These are phyloP conservation scores for Pachyseris speciosa DNA, from an alignment of 64 coral and sea anemone genomes.

Conservation along the genomic window DNA sequence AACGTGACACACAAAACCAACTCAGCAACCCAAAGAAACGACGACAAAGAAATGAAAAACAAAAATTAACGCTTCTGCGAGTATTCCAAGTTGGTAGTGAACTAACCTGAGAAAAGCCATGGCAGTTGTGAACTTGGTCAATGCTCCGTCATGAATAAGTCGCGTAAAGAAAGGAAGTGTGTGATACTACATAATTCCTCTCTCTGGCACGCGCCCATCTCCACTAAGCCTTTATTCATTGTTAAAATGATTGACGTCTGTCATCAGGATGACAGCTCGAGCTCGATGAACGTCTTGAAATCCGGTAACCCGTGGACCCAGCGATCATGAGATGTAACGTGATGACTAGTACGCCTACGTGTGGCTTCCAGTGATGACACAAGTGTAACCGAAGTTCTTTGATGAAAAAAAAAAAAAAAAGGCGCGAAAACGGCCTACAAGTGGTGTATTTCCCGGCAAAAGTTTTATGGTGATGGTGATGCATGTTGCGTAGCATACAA, in stretches of 20 bases:
- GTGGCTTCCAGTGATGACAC: not conserved
- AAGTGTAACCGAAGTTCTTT: no score
- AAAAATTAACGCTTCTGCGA: not conserved
- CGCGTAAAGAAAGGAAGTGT: not conserved
- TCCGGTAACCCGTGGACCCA: not conserved
- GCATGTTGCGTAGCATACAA: no score
- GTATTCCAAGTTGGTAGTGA: not conserved
- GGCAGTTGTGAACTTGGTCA: not conserved
- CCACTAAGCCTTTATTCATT: constrained; percentile 31
- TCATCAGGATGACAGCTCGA: not conserved
- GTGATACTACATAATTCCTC: not conserved
- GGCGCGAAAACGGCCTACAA: no score
- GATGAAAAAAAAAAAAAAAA: no score
- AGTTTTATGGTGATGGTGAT: no score
- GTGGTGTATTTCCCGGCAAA: no score
- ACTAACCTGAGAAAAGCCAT: constrained; percentile 16
- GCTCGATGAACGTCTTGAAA: not conserved
- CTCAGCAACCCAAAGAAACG: not conserved
- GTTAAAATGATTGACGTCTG: constrained; percentile 37
- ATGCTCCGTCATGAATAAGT: not conserved
- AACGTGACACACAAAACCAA: not conserved
- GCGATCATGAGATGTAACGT: not conserved
- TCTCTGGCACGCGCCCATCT: constrained; percentile 52
- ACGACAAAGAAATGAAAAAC: not conserved
- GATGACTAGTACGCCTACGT: no score